Percentiles rank a stretch among this genome's conserved stretches.
These are phyloP conservation scores for Pseudomyrmex sp. DNA, from an alignment of 1,140 invertebrate genomes.

Conservation along the genomic window DNA sequence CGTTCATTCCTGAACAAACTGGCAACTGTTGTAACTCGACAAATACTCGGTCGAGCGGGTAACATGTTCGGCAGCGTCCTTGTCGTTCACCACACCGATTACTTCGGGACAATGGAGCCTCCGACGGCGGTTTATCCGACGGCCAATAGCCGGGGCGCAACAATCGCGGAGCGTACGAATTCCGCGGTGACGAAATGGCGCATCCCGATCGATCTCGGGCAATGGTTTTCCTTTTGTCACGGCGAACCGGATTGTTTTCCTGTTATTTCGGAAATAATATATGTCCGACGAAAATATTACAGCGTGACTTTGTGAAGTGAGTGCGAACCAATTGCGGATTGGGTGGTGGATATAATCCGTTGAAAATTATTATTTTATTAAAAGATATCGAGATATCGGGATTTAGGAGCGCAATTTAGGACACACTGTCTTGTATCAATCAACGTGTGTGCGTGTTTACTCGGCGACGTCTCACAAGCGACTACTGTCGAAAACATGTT, in stretches of 20 bases:
- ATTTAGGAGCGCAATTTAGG: too few species aligned
- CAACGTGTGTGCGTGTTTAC: too few species aligned
- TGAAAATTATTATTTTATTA: too few species aligned
- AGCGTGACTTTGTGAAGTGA: slow-evolving; percentile 29
- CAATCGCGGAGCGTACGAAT: slow-evolving; percentile 57
- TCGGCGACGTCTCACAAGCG: too few species aligned
- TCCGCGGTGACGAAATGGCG: slow-evolving; percentile 45
- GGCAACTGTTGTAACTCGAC: slow-evolving; percentile 38
- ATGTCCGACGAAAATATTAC: not conserved
- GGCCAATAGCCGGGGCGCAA: slow-evolving; percentile 41
- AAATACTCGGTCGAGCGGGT: slow-evolving; percentile 29
- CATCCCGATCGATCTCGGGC: slow-evolving; percentile 54
- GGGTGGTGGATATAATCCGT: too few species aligned
- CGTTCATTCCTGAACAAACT: slow-evolving; percentile 24
- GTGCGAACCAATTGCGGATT: too few species aligned
- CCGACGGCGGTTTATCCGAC: slow-evolving; percentile 34
- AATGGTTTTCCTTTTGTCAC: slow-evolving; percentile 28
- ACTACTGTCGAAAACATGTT: too few species aligned
- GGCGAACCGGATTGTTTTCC: slow-evolving; percentile 46
- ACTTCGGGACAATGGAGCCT: slow-evolving; percentile 38
- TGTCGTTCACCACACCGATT: slow-evolving; percentile 49
- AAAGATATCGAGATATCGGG: too few species aligned
- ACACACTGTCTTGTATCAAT: too few species aligned
- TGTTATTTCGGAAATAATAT: slow-evolving; percentile 52
- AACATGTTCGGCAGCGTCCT: slow-evolving; percentile 43